Percentiles rank a stretch among this genome's conserved stretches.
These are phyloP conservation scores for Oncorhynchus clarkii DNA, from an alignment of 2,113 vertebrate genomes.

Conservation along the genomic window DNA sequence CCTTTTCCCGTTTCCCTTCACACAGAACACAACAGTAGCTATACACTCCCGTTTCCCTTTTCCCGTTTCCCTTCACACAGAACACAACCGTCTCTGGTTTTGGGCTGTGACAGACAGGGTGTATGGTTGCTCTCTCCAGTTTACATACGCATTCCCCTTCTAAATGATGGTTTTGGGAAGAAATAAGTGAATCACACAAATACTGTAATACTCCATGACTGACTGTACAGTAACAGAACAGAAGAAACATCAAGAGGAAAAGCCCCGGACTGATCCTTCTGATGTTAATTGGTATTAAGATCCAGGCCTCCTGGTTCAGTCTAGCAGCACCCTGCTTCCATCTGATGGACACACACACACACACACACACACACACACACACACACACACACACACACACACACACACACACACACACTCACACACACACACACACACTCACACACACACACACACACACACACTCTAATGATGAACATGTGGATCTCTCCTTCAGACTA, in stretches of 20 bases:
- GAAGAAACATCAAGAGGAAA: not conserved
- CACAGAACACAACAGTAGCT: too few relatives aligned
- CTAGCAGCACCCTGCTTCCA: constrained; percentile 35
- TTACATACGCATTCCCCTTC: not conserved
- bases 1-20: too few relatives aligned
- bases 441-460: too few relatives aligned
- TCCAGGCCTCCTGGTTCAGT: constrained; percentile 22
- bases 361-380: not conserved
- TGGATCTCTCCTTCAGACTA: constrained; percentile 63
- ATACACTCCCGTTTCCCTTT: too few relatives aligned
- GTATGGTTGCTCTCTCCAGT: not conserved
- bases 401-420: too few relatives aligned
- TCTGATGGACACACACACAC: constrained; percentile 17
- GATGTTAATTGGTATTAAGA: constrained; percentile 50
- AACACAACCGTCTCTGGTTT: too few relatives aligned
- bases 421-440: too few relatives aligned
- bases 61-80: too few relatives aligned
- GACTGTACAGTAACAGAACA: not conserved
- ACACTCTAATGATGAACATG: constrained; percentile 72
- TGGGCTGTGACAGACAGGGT: not conserved
- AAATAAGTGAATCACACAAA: not conserved
- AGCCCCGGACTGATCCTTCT: constrained; percentile 9
- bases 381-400: too few relatives aligned
- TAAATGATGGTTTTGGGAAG: not conserved
- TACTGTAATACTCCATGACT: not conserved